Evolutionary conservation across 2,113 vertebrate genomes (phyloP).

Genomic region (Cepphus grylle): DNA sequence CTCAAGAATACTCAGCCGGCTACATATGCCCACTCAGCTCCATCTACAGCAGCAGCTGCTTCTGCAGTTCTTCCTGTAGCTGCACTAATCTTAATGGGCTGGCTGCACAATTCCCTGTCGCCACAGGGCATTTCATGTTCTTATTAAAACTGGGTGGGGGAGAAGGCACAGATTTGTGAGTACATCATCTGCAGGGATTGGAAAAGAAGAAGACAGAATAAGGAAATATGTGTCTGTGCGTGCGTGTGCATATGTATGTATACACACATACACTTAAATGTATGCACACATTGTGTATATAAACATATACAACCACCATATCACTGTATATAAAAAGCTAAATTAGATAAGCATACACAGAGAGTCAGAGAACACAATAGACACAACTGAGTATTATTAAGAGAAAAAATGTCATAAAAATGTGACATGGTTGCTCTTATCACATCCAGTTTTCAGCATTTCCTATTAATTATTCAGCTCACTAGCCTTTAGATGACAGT

Average conservation of each 20-base stretch:
- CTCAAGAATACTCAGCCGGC: background rate
- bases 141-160: background rate
- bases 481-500: background rate
- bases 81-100: conserved; percentile 33
- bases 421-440: background rate
- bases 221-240: background rate
- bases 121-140: conserved; percentile 11
- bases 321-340: background rate
- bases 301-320: background rate
- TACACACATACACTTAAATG: background rate
- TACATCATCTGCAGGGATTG: background rate
- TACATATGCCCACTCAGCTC: conserved; percentile 35
- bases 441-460: background rate
- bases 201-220: background rate
- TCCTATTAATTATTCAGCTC: conserved; percentile 32
- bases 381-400: background rate
- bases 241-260: rapidly evolving
- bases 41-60: conserved; percentile 40
- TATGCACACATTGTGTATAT: background rate
- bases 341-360: rapidly evolving
- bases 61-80: conserved; percentile 8
- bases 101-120: background rate
- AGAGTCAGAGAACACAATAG: background rate
- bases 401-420: background rate
- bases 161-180: background rate